A percentile compares a stretch with the other conserved stretches of the same genome.
Conservation (phyloP, 2,797 vertebrate species). For the Todus mexicanus region DNA sequence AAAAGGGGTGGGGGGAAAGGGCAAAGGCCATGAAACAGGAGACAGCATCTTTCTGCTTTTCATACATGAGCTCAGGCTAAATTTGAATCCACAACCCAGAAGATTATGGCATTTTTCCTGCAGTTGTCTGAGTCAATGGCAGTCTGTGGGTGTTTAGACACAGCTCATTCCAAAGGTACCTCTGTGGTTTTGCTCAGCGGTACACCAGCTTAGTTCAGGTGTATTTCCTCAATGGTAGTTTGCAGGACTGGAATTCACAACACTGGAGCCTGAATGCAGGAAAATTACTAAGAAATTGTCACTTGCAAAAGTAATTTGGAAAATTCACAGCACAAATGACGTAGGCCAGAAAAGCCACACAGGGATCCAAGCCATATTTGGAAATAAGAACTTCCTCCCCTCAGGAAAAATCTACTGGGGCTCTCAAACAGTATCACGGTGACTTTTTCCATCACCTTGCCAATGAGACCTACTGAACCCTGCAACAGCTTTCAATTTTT, state of each 20-base stretch:
- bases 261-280: not conserved
- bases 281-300: not conserved
- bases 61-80: not conserved
- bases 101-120: not conserved
- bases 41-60: not conserved
- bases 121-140: not conserved
- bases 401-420: not conserved
- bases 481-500: not conserved
- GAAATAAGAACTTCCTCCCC: not conserved
- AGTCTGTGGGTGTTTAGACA: not conserved
- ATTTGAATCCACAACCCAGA: not conserved
- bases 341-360: not conserved
- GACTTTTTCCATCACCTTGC: not conserved
- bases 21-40: not conserved
- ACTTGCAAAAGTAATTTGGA: not conserved
- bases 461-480: not conserved
- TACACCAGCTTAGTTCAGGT: not conserved
- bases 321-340: not conserved
- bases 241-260: not conserved
- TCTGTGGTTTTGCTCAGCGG: not conserved
- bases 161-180: not conserved
- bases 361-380: not conserved
- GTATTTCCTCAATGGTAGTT: not conserved
- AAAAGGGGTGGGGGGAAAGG: not conserved
- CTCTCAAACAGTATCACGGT: not conserved